Base-by-base conservation (phyloP, 2,797 vertebrate species). In the Enteromius radiatus region DNA sequence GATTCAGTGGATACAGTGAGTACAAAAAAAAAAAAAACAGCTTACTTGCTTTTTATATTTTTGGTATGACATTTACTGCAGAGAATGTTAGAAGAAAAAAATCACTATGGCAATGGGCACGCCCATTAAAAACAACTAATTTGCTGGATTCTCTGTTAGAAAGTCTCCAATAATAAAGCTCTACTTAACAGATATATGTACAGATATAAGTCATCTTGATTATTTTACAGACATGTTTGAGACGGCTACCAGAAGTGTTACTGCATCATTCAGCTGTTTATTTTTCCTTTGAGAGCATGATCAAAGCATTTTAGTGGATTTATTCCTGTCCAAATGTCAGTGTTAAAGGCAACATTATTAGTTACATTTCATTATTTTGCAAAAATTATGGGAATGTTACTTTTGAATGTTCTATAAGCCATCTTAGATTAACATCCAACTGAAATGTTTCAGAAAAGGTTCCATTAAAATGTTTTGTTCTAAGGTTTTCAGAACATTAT, bases 1-100 rank as follows among this genome's bases (percentile, higher is more conserved):
- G 89, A 96, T 0, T 87, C 94, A 64, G 88, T 95, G 9, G 95
- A 97, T 89, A 83, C 91, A 3, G 96, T 97, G 87, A 95, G 95
- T 92, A 67, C 21, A 14, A 63, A 64, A 73, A 33, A 17, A n/a
- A n/a, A n/a, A 28, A 28, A 28, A 23, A 17, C 26, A 19, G 3
- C 17, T 5, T 68, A 12, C 4, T 41, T 71, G 17, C 45, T 52
- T 73, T 33, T 49, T 26, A 71, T 28, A 17, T 17, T 63, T 31
- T 15, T 63, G 43, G 45, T 49, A 73, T 49, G 31, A 6, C 1
- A 12, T 71, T 71, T 31, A 49, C 9, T 74, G 28, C 2, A 36
- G 26, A 71, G 17, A 52, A 52, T 45, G 26, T 28, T 70, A 9
- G 11, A 8, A 5, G n/a, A 12, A 2, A 10, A 41, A 15, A 43